Evolutionary conservation across 30 jellyfish, hydroid and myxozoan genomes (phyloP).

Genomic region (Catostylus mosaicus): DNA sequence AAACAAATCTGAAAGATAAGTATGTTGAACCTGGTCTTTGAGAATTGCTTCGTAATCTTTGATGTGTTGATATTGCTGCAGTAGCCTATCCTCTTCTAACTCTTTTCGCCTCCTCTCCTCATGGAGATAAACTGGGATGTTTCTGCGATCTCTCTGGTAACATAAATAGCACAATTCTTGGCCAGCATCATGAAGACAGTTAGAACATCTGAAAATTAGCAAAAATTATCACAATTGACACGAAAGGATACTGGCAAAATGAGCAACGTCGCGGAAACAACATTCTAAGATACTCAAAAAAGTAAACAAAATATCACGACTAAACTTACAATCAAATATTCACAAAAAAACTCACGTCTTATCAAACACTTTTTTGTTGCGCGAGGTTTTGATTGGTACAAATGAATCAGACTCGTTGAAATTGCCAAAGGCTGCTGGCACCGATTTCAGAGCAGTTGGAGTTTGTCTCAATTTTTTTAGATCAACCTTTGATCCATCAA

Average conservation of each 20-base stretch:
- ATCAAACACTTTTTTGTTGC: conserved; percentile 20
- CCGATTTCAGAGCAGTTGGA: conserved; percentile 27
- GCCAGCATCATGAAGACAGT: conserved; percentile 83
- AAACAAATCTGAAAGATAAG: too few relatives aligned
- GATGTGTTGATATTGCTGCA: conserved; percentile 72
- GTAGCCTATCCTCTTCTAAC: conserved; percentile 83
- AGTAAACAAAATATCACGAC: neutral
- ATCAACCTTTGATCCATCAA: conserved; percentile 16
- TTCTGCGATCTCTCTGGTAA: conserved; percentile 87
- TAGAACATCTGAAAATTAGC: conserved; percentile 60
- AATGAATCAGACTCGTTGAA: conserved; percentile 26
- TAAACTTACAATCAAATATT: neutral
- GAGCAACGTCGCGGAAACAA: too few relatives aligned
- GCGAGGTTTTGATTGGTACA: conserved; percentile 29
- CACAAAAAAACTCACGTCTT: conserved; percentile 39
- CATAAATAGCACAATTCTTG: conserved; percentile 94
- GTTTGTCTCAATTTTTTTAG: neutral
- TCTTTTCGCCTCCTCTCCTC: conserved; percentile 87
- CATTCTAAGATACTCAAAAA: too few relatives aligned
- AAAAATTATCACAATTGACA: too few relatives aligned
- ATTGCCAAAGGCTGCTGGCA: conserved; percentile 7
- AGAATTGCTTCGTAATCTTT: conserved; percentile 84
- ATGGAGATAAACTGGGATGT: conserved; percentile 77
- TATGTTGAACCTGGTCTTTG: conserved; percentile 78
- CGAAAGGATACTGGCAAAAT: too few relatives aligned